These are phyloP conservation scores for Ridgeia piscesae DNA, from an alignment of 1,140 invertebrate genomes.

Conservation along the genomic window DNA sequence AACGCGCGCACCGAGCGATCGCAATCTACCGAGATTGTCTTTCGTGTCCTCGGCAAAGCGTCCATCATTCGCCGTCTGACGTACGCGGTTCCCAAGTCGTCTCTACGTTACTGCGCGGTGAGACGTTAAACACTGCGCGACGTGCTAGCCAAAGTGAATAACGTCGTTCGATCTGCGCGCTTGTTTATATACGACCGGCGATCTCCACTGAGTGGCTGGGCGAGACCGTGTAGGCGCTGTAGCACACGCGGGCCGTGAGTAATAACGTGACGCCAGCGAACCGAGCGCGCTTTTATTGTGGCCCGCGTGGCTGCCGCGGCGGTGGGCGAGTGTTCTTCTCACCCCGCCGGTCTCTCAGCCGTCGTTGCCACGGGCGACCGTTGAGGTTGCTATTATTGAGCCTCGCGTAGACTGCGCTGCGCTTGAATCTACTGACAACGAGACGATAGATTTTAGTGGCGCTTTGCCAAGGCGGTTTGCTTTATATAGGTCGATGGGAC, in stretches of 20 bases:
- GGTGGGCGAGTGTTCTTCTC: not conserved
- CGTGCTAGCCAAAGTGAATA: not conserved
- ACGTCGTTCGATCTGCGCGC: not conserved
- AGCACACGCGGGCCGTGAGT: not conserved
- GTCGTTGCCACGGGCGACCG: not conserved
- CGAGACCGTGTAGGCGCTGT: not conserved
- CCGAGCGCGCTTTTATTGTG: not conserved
- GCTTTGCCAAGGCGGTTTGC: not conserved
- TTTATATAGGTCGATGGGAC: not conserved
- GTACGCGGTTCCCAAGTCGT: not conserved
- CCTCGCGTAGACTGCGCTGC: not conserved
- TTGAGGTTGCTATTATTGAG: not conserved
- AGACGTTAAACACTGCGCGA: not conserved
- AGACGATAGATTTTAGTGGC: not conserved
- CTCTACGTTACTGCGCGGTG: not conserved
- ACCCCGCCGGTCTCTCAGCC: not conserved
- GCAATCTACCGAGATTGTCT: not conserved
- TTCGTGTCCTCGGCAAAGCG: not conserved
- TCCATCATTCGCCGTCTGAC: not conserved
- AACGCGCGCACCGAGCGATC: not conserved
- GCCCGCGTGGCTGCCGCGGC: not conserved
- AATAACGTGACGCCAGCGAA: not conserved
- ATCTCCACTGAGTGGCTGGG: not conserved
- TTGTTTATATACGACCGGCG: not conserved
- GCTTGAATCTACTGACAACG: not conserved